Evolutionary conservation across 2,888 invertebrate genomes (phyloP).

Genomic region (Palloptera scutellata): DNA sequence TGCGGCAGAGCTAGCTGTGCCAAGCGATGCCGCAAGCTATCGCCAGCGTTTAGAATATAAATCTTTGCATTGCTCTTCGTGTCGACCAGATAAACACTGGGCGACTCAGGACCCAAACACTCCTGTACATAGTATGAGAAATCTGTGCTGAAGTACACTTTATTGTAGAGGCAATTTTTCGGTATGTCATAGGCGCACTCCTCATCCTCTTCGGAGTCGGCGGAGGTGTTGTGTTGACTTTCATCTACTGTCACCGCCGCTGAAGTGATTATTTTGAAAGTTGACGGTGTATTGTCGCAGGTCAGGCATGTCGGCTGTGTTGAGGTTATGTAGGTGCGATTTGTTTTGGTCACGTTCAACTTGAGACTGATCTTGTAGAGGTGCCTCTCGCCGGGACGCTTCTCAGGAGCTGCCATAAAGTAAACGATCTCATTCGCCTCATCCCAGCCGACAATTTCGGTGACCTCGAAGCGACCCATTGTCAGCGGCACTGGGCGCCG

Average conservation of each 20-base stretch:
- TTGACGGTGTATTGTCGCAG: conserved; percentile 61
- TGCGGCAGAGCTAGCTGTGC: conserved; percentile 77
- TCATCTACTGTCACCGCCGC: conserved; percentile 41
- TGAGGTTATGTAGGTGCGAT: conserved; percentile 63
- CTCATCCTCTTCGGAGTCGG: conserved; percentile 34
- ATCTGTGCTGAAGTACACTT: conserved; percentile 73
- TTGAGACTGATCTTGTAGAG: conserved; percentile 74
- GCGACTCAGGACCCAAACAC: conserved; percentile 81
- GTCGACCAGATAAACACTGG: conserved; percentile 72
- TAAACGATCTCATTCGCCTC: conserved; percentile 77
- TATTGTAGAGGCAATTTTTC: conserved; percentile 71
- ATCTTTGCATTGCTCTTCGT: conserved; percentile 70
- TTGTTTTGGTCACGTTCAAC: conserved; percentile 63
- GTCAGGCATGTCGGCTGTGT: conserved; percentile 62
- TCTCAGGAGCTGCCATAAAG: conserved; percentile 81
- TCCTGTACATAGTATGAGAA: conserved; percentile 74
- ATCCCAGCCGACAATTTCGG: conserved; percentile 80
- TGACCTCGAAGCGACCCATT: conserved; percentile 78
- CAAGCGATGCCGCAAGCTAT: conserved; percentile 70
- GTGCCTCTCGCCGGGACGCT: conserved; percentile 81
- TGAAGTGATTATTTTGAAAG: conserved; percentile 52
- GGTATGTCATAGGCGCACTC: conserved; percentile 64
- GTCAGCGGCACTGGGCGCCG: conserved; percentile 68
- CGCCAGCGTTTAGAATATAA: conserved; percentile 75
- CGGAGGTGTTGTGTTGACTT: conserved; percentile 43